Percentiles rank a stretch among this genome's conserved stretches.
Conservation (phyloP, 1,140 invertebrate species). For the Drosophila trapezifrons region DNA sequence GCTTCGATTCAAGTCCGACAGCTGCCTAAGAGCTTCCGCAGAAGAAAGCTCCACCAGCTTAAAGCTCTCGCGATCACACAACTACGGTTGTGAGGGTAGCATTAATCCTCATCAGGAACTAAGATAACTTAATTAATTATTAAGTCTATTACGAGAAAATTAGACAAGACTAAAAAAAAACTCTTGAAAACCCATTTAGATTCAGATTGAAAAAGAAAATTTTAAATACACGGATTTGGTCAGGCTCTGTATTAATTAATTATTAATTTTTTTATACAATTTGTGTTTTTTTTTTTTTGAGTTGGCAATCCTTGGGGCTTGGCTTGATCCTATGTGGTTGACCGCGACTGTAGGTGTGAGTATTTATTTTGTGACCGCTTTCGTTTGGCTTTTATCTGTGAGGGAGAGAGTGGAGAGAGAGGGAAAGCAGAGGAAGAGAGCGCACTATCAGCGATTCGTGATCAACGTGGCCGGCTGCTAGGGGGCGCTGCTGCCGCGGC, state of each 20-base stretch:
- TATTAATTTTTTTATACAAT: too few species aligned
- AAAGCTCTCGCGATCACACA: conserved; percentile 29
- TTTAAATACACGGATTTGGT: too few species aligned
- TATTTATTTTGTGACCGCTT: conserved; percentile 24
- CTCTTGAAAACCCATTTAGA: too few species aligned
- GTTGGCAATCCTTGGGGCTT: too few species aligned
- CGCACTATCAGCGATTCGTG: conserved; percentile 69
- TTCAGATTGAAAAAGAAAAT: background rate
- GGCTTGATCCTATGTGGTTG: background rate
- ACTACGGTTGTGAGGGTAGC: background rate
- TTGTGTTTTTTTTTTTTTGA: too few species aligned
- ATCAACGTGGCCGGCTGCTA: conserved; percentile 55
- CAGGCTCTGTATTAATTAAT: too few species aligned
- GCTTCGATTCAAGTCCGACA: conserved; percentile 22
- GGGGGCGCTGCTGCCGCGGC: conserved; percentile 52
- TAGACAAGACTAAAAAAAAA: background rate
- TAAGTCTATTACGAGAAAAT: background rate
- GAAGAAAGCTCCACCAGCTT: conserved; percentile 19
- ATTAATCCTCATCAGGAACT: background rate
- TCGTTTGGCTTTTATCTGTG: conserved; percentile 6
- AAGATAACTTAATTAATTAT: too few species aligned
- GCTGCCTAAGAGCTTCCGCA: conserved; percentile 25
- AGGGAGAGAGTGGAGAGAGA: conserved; percentile 5
- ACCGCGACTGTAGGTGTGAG: conserved; percentile 4
- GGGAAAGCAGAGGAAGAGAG: conserved; percentile 10